Evolutionary conservation across 2,113 vertebrate genomes (phyloP), one percentile per base, ranked within the genome.

Genomic region (Cinclus cinclus): DNA sequence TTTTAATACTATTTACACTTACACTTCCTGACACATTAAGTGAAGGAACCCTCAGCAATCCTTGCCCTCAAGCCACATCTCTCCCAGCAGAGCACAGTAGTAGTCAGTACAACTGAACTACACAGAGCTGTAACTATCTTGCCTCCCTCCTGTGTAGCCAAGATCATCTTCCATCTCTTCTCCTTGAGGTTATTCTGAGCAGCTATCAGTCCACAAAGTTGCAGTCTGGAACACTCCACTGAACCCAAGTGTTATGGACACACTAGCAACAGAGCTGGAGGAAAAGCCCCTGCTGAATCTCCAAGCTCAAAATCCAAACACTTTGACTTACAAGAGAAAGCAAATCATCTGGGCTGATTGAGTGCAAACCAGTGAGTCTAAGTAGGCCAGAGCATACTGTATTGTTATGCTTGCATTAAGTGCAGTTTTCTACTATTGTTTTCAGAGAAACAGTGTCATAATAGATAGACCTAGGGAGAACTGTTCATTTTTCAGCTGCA

Each of bases 201-300:
- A 79, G 44, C 23, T 67, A 62, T 65, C 83, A 89, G 58, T 47
- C 63, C 4, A 7, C 44, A 44, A 22, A 83, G 89, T 35, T 65
- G 68, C 37, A 56, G 18, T 20, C 47, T 20, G 27, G 20, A 30
- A 42, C 68, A 78, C 44, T 65, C 21, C 44, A 56, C 52, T 31
- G 49, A 83, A 63, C 15, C 31, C 49, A 75, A 50, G 33, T 22
- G 69, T 44, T 68, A 47, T 0, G 4, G 41, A 68, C 35, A 46
- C 0, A 35, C 27, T 53, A 46, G 44, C 0, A 2, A 75, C 8
- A 78, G 42, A 55, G 0, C 0, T 31, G 15, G 30, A 71, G 5
- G 9, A 81, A 77, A 74, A 82, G 52, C 41, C 70, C n/a, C 33
- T 64, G 58, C 37, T 18, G 0, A 15, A 63, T n/a, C 49, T 56